These are phyloP conservation scores for Eudemis profundana DNA, from an alignment of 2,888 invertebrate species.

Conservation along the genomic window DNA sequence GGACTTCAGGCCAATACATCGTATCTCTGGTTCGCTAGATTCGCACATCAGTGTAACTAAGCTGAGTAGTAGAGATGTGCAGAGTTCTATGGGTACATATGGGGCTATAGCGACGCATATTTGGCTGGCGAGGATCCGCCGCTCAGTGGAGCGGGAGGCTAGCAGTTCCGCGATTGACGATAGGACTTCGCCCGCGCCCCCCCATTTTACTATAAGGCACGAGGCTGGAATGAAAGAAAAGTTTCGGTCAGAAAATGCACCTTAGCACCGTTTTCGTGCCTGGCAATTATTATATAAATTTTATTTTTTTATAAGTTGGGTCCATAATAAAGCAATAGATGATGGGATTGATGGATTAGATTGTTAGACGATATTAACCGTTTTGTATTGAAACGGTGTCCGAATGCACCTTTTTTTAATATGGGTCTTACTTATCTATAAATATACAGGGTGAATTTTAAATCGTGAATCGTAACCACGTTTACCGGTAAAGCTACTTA, in stretches of 20 bases:
- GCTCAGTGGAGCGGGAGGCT: constrained; percentile 70
- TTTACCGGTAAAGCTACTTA: too few species aligned
- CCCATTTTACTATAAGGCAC: constrained; percentile 79
- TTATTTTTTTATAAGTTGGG: too few species aligned
- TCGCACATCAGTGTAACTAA: constrained; percentile 80
- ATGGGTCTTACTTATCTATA: too few species aligned
- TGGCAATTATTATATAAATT: too few species aligned
- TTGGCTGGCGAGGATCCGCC: constrained; percentile 73
- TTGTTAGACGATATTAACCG: too few species aligned
- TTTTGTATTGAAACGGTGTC: too few species aligned
- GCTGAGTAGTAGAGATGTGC: constrained; percentile 78
- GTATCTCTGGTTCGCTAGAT: constrained; percentile 73
- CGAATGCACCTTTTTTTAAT: too few species aligned
- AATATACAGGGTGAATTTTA: too few species aligned
- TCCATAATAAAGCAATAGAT: too few species aligned
- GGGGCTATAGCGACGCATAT: constrained; percentile 78
- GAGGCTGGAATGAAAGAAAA: constrained; percentile 76
- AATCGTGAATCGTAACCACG: too few species aligned
- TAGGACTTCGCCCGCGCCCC: constrained; percentile 77
- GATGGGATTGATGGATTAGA: too few species aligned
- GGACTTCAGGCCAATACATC: constrained; percentile 71
- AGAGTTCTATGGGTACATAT: constrained; percentile 77
- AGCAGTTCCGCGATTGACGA: constrained; percentile 76
- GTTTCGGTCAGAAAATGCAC: neutral
- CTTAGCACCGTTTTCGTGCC: too few species aligned